These are phyloP conservation scores for Redunca redunca DNA, from an alignment of 2,113 vertebrate species.

Conservation along the genomic window DNA sequence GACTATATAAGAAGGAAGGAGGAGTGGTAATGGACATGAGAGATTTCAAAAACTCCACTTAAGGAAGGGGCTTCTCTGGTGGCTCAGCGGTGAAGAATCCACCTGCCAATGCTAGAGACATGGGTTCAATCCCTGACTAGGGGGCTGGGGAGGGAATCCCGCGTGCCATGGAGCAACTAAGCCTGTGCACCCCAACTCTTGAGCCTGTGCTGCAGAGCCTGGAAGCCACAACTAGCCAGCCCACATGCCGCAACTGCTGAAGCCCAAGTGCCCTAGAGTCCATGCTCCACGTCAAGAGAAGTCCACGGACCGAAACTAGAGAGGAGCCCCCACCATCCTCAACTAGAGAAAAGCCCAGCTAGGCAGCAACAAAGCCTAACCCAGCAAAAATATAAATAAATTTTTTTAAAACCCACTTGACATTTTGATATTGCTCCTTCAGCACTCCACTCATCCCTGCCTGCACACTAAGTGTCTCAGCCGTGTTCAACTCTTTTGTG, in stretches of 20 bases:
- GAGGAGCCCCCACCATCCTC: background rate
- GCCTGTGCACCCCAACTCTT: background rate
- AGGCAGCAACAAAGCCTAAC: background rate
- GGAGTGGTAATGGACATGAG: background rate
- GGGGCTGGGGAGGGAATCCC: background rate
- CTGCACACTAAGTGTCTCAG: background rate
- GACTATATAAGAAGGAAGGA: background rate
- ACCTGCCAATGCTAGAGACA: background rate
- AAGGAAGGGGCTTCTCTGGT: background rate
- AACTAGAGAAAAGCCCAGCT: background rate
- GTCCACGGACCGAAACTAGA: background rate
- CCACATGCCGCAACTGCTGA: background rate
- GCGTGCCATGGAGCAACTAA: fast-evolving
- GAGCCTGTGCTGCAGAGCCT: background rate
- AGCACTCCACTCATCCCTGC: background rate
- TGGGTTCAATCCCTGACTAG: background rate
- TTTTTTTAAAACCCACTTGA: background rate
- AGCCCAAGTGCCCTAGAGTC: background rate
- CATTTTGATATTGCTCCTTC: background rate
- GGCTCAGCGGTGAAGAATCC: background rate
- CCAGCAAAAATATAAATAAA: background rate
- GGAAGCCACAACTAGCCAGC: background rate
- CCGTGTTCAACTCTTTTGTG: background rate
- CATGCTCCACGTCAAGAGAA: background rate
- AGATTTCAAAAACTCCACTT: background rate